Evolutionary conservation across 2,888 invertebrate genomes (phyloP), one percentile per base, ranked within the genome.

Genomic region (Lasioglossum malachurum): DNA sequence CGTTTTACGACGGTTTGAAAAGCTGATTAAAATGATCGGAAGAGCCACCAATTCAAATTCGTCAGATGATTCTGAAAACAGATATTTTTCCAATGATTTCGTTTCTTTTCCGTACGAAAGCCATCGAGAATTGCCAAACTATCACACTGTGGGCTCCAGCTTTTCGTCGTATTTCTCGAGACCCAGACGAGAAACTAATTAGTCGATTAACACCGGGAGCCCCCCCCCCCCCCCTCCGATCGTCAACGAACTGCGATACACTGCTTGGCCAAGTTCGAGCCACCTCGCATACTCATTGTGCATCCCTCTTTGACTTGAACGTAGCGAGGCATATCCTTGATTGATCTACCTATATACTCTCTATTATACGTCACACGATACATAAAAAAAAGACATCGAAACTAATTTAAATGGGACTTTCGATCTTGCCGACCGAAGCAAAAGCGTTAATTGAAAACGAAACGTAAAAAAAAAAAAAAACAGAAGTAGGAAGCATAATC

Each of bases 221-320:
- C 82, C 69, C 75, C 53, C 72, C 72, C 16, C 53, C 82, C 69
- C 75, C 53, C 72, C 72, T 27, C 60, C 31, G 78, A 75, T 84
- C 74, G 64, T 83, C 71, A 75, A 82, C 79, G 75, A 72, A 80
- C 31, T 72, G 31, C 80, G 76, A 87, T 69, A 91, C 60, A 64
- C 90, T 90, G 93, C 90, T 91, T 89, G 91, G 92, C 92, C 87
- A 86, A 92, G 88, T 88, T 91, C 84, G 90, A 90, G 92, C 92
- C 89, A 94, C 93, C 93, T 95, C 94, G 95, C 95, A 95, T 95
- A 95, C 93, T 95, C 95, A 95, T 95, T 95, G 95, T 95, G 95
- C 95, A 95, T 95, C 95, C 94, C 94, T 93, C 91, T 88, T 91
- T 89, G 91, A 93, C 88, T 92, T 90, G 91, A 92, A 90, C 86